Conservation (phyloP, 2,113 vertebrate species). For the Laterallus jamaicensis region DNA sequence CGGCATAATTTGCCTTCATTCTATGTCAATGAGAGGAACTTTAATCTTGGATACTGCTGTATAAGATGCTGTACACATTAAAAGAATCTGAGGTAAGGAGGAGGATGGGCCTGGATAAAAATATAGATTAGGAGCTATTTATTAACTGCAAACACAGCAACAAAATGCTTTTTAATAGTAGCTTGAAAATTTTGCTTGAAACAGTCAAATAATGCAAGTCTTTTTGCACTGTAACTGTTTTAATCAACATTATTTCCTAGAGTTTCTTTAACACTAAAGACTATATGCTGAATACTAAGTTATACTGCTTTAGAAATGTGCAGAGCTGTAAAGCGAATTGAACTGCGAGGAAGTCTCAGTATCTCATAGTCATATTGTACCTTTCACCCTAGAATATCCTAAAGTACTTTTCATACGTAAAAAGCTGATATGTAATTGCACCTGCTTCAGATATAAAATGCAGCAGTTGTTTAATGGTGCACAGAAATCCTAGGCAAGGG, state of each 20-base stretch:
- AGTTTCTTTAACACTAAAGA: neutral
- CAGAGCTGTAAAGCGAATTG: neutral
- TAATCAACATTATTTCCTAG: neutral
- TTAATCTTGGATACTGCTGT: conserved; percentile 70
- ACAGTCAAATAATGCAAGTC: neutral
- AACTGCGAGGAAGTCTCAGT: conserved; percentile 22
- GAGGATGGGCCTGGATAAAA: neutral
- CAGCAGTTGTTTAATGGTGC: conserved; percentile 68
- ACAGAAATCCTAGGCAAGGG: conserved; percentile 43
- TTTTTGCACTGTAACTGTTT: neutral
- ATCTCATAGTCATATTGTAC: conserved; percentile 39
- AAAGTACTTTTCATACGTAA: conserved; percentile 44
- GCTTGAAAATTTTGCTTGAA: neutral
- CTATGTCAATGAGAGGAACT: conserved; percentile 69
- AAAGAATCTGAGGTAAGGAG: conserved; percentile 26
- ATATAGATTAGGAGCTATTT: conserved; percentile 18
- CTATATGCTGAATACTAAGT: neutral
- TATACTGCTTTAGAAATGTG: conserved; percentile 5
- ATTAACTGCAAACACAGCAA: conserved; percentile 34
- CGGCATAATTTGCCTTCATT: conserved; percentile 74
- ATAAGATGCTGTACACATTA: conserved; percentile 48
- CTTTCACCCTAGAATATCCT: conserved; percentile 61
- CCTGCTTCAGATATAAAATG: conserved; percentile 57
- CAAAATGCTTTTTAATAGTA: neutral
- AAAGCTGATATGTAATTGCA: conserved; percentile 49